phyloP scores from a whole-genome alignment of 2,113 vertebrate species.

The Apodemus speciosus region DNA sequence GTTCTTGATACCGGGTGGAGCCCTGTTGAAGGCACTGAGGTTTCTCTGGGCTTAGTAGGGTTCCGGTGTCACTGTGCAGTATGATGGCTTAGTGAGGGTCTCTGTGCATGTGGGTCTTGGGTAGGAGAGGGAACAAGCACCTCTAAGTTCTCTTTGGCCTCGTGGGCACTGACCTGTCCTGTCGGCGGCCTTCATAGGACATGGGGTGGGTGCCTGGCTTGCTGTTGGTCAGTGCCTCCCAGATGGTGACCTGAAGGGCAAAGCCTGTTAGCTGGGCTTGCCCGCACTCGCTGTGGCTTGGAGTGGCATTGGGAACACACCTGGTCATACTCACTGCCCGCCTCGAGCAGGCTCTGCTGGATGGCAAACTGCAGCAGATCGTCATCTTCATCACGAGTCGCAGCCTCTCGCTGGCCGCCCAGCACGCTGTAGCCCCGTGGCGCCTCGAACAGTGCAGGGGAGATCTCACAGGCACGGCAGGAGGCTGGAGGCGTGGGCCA shows the following conservation, averaged over 20 bases:
- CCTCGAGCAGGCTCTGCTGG: constrained; percentile 97
- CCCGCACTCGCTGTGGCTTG: fast-evolving
- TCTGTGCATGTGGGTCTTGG: background rate
- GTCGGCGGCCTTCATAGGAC: constrained; percentile 89
- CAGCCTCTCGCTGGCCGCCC: constrained; percentile 92
- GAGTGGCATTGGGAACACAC: constrained; percentile 78
- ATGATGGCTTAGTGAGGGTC: background rate
- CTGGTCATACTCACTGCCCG: constrained; percentile 97
- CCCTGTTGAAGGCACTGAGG: background rate
- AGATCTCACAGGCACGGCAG: constrained; percentile 93
- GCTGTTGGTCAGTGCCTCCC: constrained; percentile 98
- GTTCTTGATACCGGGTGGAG: background rate
- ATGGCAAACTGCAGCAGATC: constrained; percentile 96
- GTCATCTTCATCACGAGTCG: constrained; percentile 94
- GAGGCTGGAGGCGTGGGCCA: constrained; percentile 85
- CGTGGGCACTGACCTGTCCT: constrained; percentile 90
- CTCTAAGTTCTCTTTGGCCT: constrained; percentile 6
- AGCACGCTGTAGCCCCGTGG: constrained; percentile 94
- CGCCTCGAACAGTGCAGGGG: constrained; percentile 93
- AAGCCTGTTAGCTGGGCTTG: background rate
- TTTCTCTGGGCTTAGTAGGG: background rate
- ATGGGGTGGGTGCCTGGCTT: constrained; percentile 93
- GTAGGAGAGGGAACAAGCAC: background rate
- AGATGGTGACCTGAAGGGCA: constrained; percentile 94
- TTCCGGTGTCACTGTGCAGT: background rate